These are phyloP conservation scores for Danio kyathit DNA, from an alignment of 2,797 vertebrate genomes.

Conservation along the genomic window DNA sequence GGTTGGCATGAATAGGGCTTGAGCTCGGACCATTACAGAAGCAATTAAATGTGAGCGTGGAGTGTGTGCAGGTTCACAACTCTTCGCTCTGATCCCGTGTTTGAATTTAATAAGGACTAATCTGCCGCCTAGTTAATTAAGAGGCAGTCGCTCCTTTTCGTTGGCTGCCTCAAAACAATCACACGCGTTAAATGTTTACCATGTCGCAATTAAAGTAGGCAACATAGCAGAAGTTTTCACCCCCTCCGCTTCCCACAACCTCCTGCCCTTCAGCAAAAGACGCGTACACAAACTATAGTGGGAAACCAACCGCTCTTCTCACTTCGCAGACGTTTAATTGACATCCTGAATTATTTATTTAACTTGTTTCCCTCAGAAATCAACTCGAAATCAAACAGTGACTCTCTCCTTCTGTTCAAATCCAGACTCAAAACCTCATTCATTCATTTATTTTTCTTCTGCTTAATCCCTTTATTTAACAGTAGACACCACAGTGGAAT, in stretches of 20 bases:
- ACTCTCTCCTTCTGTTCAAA: too few species aligned
- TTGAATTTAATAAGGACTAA: conserved; percentile 79
- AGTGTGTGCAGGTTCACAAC: conserved; percentile 59
- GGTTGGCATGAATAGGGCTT: conserved; percentile 77
- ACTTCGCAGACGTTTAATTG: neutral
- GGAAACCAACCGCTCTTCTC: neutral
- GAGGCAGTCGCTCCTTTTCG: conserved; percentile 72
- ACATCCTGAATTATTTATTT: neutral
- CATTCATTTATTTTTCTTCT: too few species aligned
- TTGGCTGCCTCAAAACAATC: conserved; percentile 75
- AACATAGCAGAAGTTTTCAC: conserved; percentile 59
- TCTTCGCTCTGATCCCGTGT: conserved; percentile 77
- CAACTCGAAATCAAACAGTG: too few species aligned
- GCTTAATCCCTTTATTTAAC: too few species aligned
- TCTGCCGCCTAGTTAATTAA: conserved; percentile 81
- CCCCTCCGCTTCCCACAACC: conserved; percentile 51
- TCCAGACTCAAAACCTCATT: too few species aligned
- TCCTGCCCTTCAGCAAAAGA: conserved; percentile 27
- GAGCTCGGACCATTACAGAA: conserved; percentile 84
- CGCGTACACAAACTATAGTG: neutral
- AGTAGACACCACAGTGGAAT: too few species aligned
- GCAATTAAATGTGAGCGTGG: conserved; percentile 82
- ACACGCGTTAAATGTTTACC: conserved; percentile 78
- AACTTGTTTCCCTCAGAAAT: too few species aligned
- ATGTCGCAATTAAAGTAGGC: conserved; percentile 75